These are phyloP conservation scores for Amblyjoppa proteus DNA, from an alignment of 2,888 invertebrate genomes.

Conservation along the genomic window DNA sequence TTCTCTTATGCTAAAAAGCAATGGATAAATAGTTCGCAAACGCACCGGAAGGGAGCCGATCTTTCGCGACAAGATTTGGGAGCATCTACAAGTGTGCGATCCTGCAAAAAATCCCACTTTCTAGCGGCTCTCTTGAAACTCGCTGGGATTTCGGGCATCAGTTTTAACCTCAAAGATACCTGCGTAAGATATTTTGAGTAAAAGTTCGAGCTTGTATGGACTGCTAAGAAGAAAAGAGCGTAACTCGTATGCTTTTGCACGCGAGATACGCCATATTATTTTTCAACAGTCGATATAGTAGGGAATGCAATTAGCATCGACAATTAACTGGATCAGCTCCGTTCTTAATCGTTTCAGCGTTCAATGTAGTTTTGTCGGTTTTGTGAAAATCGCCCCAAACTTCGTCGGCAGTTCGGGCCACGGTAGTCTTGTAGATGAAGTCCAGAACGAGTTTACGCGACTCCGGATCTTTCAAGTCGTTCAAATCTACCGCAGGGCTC, in stretches of 20 bases:
- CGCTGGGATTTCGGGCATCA: constrained; percentile 72
- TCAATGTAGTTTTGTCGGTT: constrained; percentile 28
- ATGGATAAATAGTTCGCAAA: neutral
- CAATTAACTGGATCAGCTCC: neutral
- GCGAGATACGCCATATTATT: neutral
- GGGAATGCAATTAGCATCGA: neutral
- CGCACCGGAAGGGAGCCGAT: neutral
- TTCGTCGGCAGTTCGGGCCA: constrained; percentile 79
- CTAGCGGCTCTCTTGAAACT: constrained; percentile 74
- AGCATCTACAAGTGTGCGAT: constrained; percentile 79
- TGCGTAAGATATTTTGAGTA: neutral
- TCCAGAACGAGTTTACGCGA: constrained; percentile 80
- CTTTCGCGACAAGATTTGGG: constrained; percentile 45
- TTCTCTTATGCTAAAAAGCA: neutral
- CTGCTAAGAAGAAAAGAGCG: neutral
- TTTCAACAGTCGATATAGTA: neutral
- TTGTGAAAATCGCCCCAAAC: constrained; percentile 71
- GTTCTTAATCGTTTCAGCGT: neutral
- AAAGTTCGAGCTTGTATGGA: neutral
- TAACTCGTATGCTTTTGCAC: too few relatives aligned
- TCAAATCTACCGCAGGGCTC: constrained; percentile 83
- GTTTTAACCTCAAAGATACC: constrained; percentile 44
- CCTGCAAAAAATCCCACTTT: constrained; percentile 82
- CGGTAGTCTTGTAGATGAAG: constrained; percentile 83
- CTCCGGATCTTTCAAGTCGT: constrained; percentile 82